Evolutionary conservation across 2,888 invertebrate species (phyloP).

Genomic region (Mallateleia sp.): DNA sequence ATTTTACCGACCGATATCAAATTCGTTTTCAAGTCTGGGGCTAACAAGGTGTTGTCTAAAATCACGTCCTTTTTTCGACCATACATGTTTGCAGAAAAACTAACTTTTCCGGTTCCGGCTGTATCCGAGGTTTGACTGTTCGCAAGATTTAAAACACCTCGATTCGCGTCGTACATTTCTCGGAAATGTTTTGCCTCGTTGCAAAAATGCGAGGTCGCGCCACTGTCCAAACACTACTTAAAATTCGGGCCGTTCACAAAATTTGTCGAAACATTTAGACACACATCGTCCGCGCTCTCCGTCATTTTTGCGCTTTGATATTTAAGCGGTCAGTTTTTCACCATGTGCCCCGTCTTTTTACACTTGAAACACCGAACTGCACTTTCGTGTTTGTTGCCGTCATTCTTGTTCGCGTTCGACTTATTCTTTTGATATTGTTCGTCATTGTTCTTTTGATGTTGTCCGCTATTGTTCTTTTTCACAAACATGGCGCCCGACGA

Average conservation of each 20-base stretch:
- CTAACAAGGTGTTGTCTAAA: too few species aligned
- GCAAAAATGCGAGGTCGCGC: too few species aligned
- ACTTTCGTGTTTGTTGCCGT: not conserved
- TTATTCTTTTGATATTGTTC: not conserved
- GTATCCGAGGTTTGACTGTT: too few species aligned
- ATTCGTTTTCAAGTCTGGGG: too few species aligned
- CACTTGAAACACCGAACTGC: not conserved
- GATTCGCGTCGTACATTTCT: too few species aligned
- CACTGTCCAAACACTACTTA: not conserved
- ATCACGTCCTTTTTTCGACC: too few species aligned
- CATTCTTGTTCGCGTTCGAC: not conserved
- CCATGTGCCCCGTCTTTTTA: not conserved
- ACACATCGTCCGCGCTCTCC: not conserved
- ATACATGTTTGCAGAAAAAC: too few species aligned
- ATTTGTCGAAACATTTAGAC: not conserved
- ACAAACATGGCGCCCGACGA: too few species aligned
- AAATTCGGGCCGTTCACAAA: not conserved
- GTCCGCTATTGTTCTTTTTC: slow-evolving; percentile 85
- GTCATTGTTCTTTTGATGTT: slow-evolving; percentile 53
- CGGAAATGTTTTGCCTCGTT: not conserved
- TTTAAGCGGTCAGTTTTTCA: not conserved
- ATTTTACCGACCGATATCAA: too few species aligned
- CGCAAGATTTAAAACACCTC: too few species aligned
- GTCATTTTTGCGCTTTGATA: not conserved
- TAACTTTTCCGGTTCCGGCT: too few species aligned